Evolutionary conservation across 2,888 invertebrate genomes (phyloP).

Genomic region (Aromia moschata): DNA sequence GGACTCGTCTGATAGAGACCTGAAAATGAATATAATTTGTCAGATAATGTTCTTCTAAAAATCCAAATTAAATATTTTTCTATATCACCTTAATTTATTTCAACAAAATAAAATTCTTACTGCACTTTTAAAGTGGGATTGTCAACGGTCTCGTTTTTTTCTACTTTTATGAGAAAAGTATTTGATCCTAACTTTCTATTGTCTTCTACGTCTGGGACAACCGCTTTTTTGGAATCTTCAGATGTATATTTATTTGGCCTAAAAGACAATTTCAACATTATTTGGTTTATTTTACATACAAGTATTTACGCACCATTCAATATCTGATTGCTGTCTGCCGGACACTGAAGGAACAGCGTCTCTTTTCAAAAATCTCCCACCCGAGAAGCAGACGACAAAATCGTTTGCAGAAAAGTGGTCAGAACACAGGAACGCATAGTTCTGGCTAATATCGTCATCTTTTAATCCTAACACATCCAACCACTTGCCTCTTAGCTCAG

Average conservation of each 20-base stretch:
- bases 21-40: too few species aligned
- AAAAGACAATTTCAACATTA: neutral
- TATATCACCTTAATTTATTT: too few species aligned
- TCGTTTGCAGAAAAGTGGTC: neutral
- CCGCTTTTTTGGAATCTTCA: neutral
- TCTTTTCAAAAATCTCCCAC: neutral
- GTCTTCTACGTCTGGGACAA: neutral
- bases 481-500: neutral
- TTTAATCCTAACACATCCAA: neutral
- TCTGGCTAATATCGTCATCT: neutral
- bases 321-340: neutral
- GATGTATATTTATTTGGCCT: neutral
- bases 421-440: neutral
- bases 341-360: neutral
- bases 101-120: neutral
- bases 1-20: too few species aligned
- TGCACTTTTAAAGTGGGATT: neutral
- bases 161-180: neutral
- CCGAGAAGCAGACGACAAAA: neutral
- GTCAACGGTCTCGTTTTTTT: neutral
- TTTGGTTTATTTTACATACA: neutral
- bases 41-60: too few species aligned
- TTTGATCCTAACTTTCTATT: neutral
- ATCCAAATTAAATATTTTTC: too few species aligned
- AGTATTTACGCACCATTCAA: neutral